Percentiles rank a stretch among this genome's conserved stretches.
phyloP scores from a whole-genome alignment of 1,140 invertebrate species.

The Ptiloglossa arizonensis region DNA sequence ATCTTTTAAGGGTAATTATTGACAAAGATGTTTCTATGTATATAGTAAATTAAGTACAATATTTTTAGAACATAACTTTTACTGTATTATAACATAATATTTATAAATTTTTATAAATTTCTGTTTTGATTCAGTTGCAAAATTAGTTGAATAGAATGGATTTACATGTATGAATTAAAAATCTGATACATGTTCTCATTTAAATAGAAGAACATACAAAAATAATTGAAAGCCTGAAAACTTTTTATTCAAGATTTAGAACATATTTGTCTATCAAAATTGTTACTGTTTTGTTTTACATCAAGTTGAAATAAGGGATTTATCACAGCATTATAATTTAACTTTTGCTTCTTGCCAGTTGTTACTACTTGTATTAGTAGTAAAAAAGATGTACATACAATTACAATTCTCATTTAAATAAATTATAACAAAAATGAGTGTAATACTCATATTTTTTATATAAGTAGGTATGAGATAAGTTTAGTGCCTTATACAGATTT shows the following conservation, averaged over 20 bases:
- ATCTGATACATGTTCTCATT: background rate
- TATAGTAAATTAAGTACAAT: constrained; percentile 8
- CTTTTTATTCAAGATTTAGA: background rate
- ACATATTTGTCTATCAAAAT: background rate
- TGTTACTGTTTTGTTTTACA: background rate
- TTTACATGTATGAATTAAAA: background rate
- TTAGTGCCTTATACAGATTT: constrained; percentile 53
- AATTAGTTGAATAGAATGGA: background rate
- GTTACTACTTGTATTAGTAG: background rate
- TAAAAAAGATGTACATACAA: constrained; percentile 29
- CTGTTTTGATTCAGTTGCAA: background rate
- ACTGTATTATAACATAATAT: constrained; percentile 25
- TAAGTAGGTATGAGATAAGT: constrained; percentile 48
- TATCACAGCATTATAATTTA: background rate
- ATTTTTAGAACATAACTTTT: constrained; percentile 28
- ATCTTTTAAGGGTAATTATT: constrained; percentile 51
- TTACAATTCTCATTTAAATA: constrained; percentile 40
- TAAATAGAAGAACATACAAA: background rate
- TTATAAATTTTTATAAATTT: constrained; percentile 16
- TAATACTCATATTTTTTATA: constrained; percentile 50
- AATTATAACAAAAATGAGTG: constrained; percentile 24
- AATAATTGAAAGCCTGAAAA: background rate
- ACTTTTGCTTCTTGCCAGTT: background rate
- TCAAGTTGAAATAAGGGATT: background rate
- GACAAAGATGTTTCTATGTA: constrained; percentile 54